Base-by-base conservation (phyloP, 2,888 invertebrate genomes). In the Pachycephus smyrnensis region DNA sequence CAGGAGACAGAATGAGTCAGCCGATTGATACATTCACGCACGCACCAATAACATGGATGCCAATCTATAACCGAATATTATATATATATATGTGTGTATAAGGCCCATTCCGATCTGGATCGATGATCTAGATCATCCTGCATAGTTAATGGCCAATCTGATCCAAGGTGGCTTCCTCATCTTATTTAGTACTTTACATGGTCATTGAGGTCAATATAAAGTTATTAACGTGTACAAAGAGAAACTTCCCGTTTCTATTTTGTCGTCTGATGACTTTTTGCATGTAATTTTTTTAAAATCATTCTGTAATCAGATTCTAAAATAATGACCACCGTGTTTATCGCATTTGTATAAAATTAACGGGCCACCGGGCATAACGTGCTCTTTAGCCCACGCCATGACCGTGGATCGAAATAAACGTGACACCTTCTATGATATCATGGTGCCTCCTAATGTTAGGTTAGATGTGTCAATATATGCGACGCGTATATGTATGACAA, bases 381-480 rank as follows among this genome's bases (percentile, higher is more conserved):
- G 33, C 31, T 33, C 12, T 12, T 12, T 71, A 32, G 73, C 75
- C 73, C 55, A 73, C 77, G 75, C 68, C 76, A 75, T 77, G 78
- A 74, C 80, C 80, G 75, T 81, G 78, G 80, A 80, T 81, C 78
- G 77, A 81, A 81, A 81, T 81, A 81, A 80, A 80, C 81, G 81
- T 81, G 81, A 81, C 81, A 75, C 71, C 71, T 69, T 30, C 69
- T 71, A 71, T 71, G 71, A 71, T 71, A 71, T 71, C 71, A 71
- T 71, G 32, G 71, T 71, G 71, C 31, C 31, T 71, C 71, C 71
- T 23, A 31, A 71, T 12, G 71, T 15, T 33, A 15, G 12, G 12
- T 33, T 71, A 71, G 12, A 33, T 33, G 71, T 33, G 71, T 71
- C 12, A 11, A 71, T 31, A 12, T 33, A 33, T 33, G 12, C 12